A percentile compares a stretch with the other conserved stretches of the same genome.
phyloP scores from a whole-genome alignment of 2,113 vertebrate species.

The Oncorhynchus mykiss region DNA sequence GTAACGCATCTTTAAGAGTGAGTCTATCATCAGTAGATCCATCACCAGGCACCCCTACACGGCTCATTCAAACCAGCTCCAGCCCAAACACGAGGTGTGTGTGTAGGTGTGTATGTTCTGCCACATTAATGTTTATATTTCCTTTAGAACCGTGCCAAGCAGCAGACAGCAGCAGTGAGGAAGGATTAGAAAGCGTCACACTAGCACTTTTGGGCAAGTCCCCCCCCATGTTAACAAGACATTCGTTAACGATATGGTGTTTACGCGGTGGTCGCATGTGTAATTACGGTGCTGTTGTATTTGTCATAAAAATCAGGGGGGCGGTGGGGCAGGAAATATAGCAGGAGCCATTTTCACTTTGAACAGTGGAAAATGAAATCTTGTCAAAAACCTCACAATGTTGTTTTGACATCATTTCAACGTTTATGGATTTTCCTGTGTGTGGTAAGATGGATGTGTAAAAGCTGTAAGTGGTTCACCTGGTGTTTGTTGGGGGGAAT shows the following conservation, averaged over 20 bases:
- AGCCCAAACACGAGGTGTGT: conserved; percentile 10
- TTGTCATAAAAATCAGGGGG: conserved; percentile 70
- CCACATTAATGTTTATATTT: conserved; percentile 53
- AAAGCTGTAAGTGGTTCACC: conserved; percentile 65
- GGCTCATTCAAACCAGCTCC: conserved; percentile 27
- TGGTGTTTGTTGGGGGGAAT: conserved; percentile 66
- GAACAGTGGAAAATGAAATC: conserved; percentile 77
- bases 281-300: conserved; percentile 78
- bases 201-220: conserved; percentile 66
- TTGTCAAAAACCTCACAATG: conserved; percentile 70
- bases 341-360: conserved; percentile 69
- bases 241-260: conserved; percentile 66
- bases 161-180: conserved; percentile 63
- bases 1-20: neutral
- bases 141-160: conserved; percentile 56
- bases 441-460: conserved; percentile 68
- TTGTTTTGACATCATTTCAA: conserved; percentile 80
- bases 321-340: conserved; percentile 61
- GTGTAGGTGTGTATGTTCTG: neutral
- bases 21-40: neutral
- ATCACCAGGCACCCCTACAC: neutral
- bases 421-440: conserved; percentile 79
- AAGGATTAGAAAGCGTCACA: conserved; percentile 68
- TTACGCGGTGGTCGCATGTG: conserved; percentile 72
- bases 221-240: conserved; percentile 72